These are phyloP conservation scores for Miltochrista miniata DNA, from an alignment of 2,888 invertebrate genomes.

Conservation along the genomic window DNA sequence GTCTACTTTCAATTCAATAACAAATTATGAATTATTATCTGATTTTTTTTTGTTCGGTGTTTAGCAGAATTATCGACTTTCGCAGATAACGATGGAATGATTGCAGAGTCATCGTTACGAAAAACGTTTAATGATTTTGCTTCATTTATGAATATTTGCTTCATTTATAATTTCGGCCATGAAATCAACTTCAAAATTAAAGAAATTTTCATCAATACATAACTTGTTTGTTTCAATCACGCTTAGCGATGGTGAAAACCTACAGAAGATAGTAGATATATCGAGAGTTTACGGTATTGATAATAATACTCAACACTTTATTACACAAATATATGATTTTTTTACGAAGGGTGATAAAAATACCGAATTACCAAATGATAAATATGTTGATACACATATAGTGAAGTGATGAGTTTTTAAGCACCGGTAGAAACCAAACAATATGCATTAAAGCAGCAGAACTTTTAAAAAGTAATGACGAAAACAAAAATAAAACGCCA, in stretches of 20 bases:
- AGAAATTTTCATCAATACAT: constrained; percentile 50
- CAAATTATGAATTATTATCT: too few relatives aligned
- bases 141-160: too few relatives aligned
- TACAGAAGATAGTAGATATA: constrained; percentile 48
- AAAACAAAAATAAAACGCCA: too few relatives aligned
- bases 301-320: constrained; percentile 48
- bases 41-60: constrained; percentile 21
- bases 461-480: too few relatives aligned
- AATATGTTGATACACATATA: constrained; percentile 10
- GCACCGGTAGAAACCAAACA: too few relatives aligned
- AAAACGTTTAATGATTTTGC: constrained; percentile 45
- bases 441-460: too few relatives aligned
- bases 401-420: neutral
- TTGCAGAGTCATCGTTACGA: constrained; percentile 46
- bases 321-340: constrained; percentile 51
- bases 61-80: constrained; percentile 37
- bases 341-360: constrained; percentile 44
- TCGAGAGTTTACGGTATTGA: constrained; percentile 41
- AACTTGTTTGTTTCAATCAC: constrained; percentile 54
- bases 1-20: too few relatives aligned
- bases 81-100: constrained; percentile 39
- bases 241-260: constrained; percentile 44
- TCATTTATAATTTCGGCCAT: constrained; percentile 42
- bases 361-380: constrained; percentile 3
- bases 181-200: constrained; percentile 38